These are phyloP conservation scores for Orycteropus afer DNA, from an alignment of 2,113 vertebrate genomes.

Conservation along the genomic window DNA sequence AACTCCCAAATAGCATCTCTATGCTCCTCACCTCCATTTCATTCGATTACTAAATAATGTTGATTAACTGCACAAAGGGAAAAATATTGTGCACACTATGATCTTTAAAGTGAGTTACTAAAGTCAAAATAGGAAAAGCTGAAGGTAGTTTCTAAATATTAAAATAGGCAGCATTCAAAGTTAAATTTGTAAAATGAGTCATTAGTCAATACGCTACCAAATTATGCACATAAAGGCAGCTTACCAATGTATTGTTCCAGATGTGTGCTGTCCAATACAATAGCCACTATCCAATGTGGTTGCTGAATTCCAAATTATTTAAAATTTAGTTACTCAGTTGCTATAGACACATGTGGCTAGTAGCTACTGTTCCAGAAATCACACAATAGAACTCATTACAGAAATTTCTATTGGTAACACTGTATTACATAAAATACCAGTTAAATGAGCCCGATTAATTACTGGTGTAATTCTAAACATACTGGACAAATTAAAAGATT, in stretches of 20 bases:
- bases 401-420: constrained; percentile 3
- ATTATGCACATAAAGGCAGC: not conserved
- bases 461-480: constrained; percentile 15
- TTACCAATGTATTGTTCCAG: not conserved
- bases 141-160: constrained; percentile 6
- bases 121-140: constrained; percentile 32
- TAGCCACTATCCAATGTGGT: not conserved
- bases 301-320: constrained; percentile 41
- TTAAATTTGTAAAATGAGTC: constrained; percentile 1
- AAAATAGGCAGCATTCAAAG: constrained; percentile 8
- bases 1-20: constrained; percentile 33
- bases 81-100: not conserved
- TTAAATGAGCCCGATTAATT: constrained; percentile 44
- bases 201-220: not conserved
- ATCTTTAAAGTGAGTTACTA: constrained; percentile 26
- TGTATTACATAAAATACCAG: constrained; percentile 21
- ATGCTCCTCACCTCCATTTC: constrained; percentile 11
- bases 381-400: not conserved
- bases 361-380: not conserved
- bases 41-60: constrained; percentile 53
- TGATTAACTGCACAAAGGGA: constrained; percentile 14
- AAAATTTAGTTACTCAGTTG: not conserved
- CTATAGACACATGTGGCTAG: not conserved
- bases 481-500: constrained; percentile 5
- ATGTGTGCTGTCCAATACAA: not conserved